Conservation (phyloP, 2,888 invertebrate genomes). For the Leistus spinibarbis region DNA sequence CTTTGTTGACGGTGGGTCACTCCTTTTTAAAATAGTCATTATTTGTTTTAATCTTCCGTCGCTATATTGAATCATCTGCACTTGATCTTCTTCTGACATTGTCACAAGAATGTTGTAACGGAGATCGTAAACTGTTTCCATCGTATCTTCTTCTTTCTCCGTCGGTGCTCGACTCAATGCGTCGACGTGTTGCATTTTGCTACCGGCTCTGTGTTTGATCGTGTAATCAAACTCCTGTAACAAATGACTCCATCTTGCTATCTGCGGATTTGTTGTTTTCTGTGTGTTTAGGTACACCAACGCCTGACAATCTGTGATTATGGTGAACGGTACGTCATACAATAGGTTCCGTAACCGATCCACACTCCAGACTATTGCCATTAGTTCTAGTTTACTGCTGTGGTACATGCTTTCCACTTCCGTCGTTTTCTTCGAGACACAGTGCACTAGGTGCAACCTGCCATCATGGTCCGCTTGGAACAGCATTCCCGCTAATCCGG, state of each 20-base stretch:
- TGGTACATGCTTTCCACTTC: slow-evolving; percentile 44
- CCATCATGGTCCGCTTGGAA: slow-evolving; percentile 12
- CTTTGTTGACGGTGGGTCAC: too few relatives aligned
- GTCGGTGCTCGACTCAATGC: slow-evolving; percentile 44
- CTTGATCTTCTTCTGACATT: background rate
- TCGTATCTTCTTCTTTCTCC: too few relatives aligned
- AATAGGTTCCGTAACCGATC: slow-evolving; percentile 43
- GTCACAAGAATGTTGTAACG: background rate
- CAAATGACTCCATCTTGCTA: slow-evolving; percentile 43
- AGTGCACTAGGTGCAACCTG: slow-evolving; percentile 44
- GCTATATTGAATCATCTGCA: background rate
- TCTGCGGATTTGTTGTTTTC: slow-evolving; percentile 45
- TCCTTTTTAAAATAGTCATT: background rate
- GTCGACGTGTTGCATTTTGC: slow-evolving; percentile 45
- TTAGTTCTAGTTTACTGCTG: slow-evolving; percentile 44
- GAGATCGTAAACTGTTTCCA: too few relatives aligned
- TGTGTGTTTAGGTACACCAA: slow-evolving; percentile 43
- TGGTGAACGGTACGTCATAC: slow-evolving; percentile 44
- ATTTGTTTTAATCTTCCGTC: background rate
- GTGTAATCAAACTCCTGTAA: slow-evolving; percentile 44
- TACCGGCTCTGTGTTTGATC: slow-evolving; percentile 43
- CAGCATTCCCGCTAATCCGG: slow-evolving; percentile 39
- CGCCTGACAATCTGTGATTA: slow-evolving; percentile 48
- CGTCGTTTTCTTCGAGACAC: slow-evolving; percentile 45
- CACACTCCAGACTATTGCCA: slow-evolving; percentile 46